These are phyloP conservation scores for Erinaceus europaeus DNA, from an alignment of 2,113 vertebrate genomes.

Conservation along the genomic window DNA sequence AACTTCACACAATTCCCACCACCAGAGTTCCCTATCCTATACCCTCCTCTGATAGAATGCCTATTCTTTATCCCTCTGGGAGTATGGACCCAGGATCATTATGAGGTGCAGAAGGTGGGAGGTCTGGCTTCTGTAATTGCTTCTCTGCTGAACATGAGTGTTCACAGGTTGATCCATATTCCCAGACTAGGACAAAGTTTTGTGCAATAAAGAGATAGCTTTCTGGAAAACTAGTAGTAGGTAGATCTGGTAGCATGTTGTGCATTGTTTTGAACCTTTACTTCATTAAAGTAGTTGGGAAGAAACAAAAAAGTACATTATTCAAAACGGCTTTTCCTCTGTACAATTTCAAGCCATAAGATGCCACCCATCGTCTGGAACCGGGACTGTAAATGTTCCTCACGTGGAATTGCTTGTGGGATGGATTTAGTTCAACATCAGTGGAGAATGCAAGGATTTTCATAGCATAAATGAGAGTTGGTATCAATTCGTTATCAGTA, in stretches of 20 bases:
- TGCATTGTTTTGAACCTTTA: not conserved
- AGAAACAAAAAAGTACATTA: not conserved
- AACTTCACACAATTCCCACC: too few species aligned
- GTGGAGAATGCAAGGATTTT: not conserved
- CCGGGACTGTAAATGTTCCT: not conserved
- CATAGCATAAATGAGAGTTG: not conserved
- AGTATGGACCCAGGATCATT: too few species aligned
- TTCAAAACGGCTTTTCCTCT: not conserved
- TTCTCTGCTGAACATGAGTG: too few species aligned
- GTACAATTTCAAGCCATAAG: not conserved
- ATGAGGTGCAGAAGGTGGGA: too few species aligned
- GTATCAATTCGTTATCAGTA: not conserved
- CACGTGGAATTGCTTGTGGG: not conserved
- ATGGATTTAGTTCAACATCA: not conserved
- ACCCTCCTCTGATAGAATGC: too few species aligned
- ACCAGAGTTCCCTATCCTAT: too few species aligned
- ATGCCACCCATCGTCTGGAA: conserved; percentile 41
- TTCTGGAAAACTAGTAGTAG: not conserved
- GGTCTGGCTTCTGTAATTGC: too few species aligned
- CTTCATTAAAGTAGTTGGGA: not conserved
- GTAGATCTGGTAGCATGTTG: not conserved
- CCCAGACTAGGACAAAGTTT: not conserved
- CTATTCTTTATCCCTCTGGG: too few species aligned
- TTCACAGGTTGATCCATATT: too few species aligned
- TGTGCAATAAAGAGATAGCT: not conserved